Percentiles rank a stretch among this genome's conserved stretches.
Evolutionary conservation across 2,113 vertebrate genomes (phyloP).

Genomic region (Nannobrachium achirus): DNA sequence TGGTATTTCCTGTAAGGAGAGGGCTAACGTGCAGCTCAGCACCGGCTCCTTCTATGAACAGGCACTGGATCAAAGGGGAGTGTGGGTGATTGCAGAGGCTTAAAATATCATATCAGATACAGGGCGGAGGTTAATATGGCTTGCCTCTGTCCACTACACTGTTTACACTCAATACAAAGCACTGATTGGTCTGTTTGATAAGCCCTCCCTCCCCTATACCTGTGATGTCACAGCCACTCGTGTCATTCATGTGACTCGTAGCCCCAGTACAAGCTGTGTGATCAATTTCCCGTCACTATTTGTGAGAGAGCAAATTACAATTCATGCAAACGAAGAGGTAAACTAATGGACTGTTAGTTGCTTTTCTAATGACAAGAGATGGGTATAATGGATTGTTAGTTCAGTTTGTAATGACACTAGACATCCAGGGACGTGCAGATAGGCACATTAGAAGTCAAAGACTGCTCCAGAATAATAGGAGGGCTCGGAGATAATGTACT

Average conservation of each 20-base stretch:
- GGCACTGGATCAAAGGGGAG: constrained; percentile 49
- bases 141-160: constrained; percentile 33
- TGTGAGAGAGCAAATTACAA: constrained; percentile 35
- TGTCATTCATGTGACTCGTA: not conserved
- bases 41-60: constrained; percentile 14
- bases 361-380: constrained; percentile 62
- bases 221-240: constrained; percentile 18
- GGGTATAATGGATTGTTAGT: constrained; percentile 73
- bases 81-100: constrained; percentile 9
- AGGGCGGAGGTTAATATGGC: constrained; percentile 41
- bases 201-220: constrained; percentile 20
- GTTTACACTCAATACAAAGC: constrained; percentile 39
- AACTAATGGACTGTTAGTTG: constrained; percentile 58
- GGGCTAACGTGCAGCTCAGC: constrained; percentile 55
- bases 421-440: constrained; percentile 71
- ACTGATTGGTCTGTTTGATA: constrained; percentile 39
- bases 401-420: constrained; percentile 61
- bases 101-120: constrained; percentile 54
- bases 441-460: constrained; percentile 79
- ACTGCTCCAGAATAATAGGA: constrained; percentile 75
- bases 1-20: constrained; percentile 57
- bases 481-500: constrained; percentile 79
- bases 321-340: constrained; percentile 54
- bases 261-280: not conserved
- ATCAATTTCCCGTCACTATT: constrained; percentile 13